phyloP scores from a whole-genome alignment of 2,888 invertebrate genomes.

The Scaeva pyrastri region DNA sequence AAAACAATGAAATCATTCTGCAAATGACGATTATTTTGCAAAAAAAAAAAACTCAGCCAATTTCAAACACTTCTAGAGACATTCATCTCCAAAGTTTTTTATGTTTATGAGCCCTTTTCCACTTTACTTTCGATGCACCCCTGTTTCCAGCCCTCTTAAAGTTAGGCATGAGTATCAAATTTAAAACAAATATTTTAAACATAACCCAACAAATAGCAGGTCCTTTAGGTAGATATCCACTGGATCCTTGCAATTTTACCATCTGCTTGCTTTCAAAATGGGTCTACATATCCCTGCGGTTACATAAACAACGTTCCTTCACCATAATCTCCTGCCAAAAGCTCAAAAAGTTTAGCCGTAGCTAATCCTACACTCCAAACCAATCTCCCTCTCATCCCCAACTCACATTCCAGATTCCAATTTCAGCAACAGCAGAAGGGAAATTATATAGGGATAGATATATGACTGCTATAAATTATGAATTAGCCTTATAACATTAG shows the following conservation, averaged over 20 bases:
- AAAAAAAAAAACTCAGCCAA: no score
- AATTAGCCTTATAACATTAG: slow-evolving; percentile 55
- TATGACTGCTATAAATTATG: slow-evolving; percentile 45
- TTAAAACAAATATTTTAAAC: slow-evolving; percentile 46
- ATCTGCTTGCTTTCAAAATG: slow-evolving; percentile 61
- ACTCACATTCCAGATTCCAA: slow-evolving; percentile 10
- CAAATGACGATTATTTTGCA: no score
- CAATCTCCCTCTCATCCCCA: neutral
- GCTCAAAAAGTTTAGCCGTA: neutral
- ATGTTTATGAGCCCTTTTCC: neutral
- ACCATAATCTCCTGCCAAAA: slow-evolving; percentile 36
- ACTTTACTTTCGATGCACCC: neutral
- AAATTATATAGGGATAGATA: slow-evolving; percentile 19
- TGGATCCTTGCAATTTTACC: slow-evolving; percentile 49
- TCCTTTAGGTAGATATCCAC: slow-evolving; percentile 22
- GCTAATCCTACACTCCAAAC: slow-evolving; percentile 8
- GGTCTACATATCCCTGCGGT: slow-evolving; percentile 62
- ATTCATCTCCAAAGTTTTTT: no score
- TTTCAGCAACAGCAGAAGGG: neutral
- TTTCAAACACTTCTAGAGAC: no score
- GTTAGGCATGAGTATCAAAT: neutral
- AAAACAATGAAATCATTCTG: no score
- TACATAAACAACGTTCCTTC: slow-evolving; percentile 51
- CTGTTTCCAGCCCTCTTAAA: no score
- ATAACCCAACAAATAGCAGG: slow-evolving; percentile 57